Conservation (phyloP, 1,140 invertebrate genomes). For the Bursaphelenchus mucronatus region DNA sequence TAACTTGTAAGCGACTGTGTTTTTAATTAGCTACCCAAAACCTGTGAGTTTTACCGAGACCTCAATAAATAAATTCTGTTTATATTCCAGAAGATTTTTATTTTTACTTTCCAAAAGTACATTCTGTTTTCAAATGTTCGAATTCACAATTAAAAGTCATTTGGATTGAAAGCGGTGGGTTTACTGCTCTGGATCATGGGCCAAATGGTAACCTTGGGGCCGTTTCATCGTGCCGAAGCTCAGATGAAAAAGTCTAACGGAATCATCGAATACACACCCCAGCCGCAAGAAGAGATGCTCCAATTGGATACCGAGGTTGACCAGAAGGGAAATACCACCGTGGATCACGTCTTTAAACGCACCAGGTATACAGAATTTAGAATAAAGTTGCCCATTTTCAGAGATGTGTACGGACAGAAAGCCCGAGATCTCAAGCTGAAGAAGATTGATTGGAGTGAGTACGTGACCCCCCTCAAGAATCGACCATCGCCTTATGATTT, state of each 20-base stretch:
- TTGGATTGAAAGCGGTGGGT: too few species aligned
- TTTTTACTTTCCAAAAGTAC: too few species aligned
- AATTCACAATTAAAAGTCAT: too few species aligned
- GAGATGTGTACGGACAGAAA: constrained; percentile 31
- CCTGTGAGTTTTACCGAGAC: too few species aligned
- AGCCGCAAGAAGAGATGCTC: constrained; percentile 27
- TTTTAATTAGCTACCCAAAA: too few species aligned
- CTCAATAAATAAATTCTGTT: too few species aligned
- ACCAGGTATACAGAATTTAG: constrained; percentile 22
- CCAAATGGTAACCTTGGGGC: background rate
- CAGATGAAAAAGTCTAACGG: constrained; percentile 7
- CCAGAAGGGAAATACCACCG: constrained; percentile 28
- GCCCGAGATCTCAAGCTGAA: constrained; percentile 31
- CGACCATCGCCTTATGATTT: constrained; percentile 35
- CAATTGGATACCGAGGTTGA: constrained; percentile 33
- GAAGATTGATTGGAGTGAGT: constrained; percentile 28
- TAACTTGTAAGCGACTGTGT: too few species aligned
- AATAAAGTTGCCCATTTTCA: constrained; percentile 19
- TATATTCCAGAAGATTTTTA: too few species aligned
- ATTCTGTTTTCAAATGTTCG: too few species aligned
- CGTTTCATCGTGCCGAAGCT: constrained; percentile 18
- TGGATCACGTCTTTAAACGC: constrained; percentile 32
- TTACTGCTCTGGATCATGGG: too few species aligned
- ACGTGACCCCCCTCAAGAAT: constrained; percentile 20
- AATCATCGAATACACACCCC: constrained; percentile 25